Evolutionary conservation across 1,140 invertebrate genomes (phyloP).

Genomic region (Drosophila melanogaster): DNA sequence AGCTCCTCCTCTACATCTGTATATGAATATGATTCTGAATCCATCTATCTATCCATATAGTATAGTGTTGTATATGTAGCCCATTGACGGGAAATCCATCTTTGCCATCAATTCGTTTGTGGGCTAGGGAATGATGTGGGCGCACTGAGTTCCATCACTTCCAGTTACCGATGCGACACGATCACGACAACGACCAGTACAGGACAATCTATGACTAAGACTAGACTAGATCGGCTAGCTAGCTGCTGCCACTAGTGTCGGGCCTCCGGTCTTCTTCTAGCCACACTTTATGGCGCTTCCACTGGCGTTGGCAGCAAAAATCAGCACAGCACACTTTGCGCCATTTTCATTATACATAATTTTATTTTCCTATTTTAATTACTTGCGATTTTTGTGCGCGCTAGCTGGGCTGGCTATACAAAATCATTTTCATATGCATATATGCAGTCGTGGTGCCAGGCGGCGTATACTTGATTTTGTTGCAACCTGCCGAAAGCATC

Average conservation of each 20-base stretch:
- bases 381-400: constrained; percentile 66
- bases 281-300: constrained; percentile 59
- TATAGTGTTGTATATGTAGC: no score
- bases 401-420: constrained; percentile 12
- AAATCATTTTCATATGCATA: constrained; percentile 59
- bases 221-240: constrained; percentile 54
- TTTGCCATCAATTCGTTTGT: neutral
- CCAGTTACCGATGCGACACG: constrained; percentile 32
- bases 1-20: neutral
- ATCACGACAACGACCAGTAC: constrained; percentile 48
- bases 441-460: constrained; percentile 26
- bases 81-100: constrained; percentile 34
- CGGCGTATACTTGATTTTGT: constrained; percentile 63
- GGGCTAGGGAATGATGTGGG: constrained; percentile 5
- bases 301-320: constrained; percentile 52
- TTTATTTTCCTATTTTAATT: constrained; percentile 76
- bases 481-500: constrained; percentile 49
- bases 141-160: constrained; percentile 18
- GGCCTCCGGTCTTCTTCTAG: constrained; percentile 43
- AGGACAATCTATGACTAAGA: constrained; percentile 74
- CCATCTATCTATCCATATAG: neutral
- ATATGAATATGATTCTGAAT: neutral
- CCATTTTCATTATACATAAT: constrained; percentile 48
- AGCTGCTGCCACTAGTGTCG: constrained; percentile 56
- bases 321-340: constrained; percentile 51